phyloP scores from a whole-genome alignment of 2,797 vertebrate species.

The Poecile montanus region DNA sequence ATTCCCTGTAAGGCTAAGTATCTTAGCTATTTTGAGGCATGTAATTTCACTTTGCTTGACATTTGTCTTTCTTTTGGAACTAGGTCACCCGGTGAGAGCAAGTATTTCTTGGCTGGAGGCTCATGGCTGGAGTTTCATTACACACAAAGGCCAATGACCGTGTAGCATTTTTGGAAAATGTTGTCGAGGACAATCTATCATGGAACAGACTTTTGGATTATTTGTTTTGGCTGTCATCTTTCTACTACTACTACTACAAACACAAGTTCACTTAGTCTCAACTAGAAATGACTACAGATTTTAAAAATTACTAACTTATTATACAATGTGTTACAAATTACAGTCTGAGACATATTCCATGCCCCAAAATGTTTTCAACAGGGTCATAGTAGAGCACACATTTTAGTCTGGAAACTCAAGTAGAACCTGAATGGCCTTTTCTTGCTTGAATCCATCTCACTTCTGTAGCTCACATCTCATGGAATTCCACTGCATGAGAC shows the following conservation, averaged over 20 bases:
- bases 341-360: not conserved
- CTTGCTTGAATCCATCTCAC: not conserved
- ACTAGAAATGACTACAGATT: not conserved
- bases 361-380: not conserved
- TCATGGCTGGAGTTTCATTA: conserved; percentile 30
- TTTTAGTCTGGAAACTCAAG: not conserved
- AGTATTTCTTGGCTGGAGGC: conserved; percentile 24
- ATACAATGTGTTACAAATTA: not conserved
- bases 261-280: not conserved
- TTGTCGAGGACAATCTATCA: not conserved
- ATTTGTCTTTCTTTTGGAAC: conserved; percentile 48
- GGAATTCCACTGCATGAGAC: not conserved
- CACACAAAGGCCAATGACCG: conserved; percentile 19
- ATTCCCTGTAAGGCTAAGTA: not conserved
- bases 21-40: conserved; percentile 33
- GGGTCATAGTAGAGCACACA: not conserved
- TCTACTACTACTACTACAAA: not conserved
- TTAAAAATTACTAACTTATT: not conserved
- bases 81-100: conserved; percentile 17
- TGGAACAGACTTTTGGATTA: not conserved
- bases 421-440: not conserved
- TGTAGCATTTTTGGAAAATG: conserved; percentile 5
- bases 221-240: conserved; percentile 4
- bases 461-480: not conserved
- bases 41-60: conserved; percentile 13